phyloP scores from a whole-genome alignment of 2,113 vertebrate genomes.

The Rousettus leschenaultii region DNA sequence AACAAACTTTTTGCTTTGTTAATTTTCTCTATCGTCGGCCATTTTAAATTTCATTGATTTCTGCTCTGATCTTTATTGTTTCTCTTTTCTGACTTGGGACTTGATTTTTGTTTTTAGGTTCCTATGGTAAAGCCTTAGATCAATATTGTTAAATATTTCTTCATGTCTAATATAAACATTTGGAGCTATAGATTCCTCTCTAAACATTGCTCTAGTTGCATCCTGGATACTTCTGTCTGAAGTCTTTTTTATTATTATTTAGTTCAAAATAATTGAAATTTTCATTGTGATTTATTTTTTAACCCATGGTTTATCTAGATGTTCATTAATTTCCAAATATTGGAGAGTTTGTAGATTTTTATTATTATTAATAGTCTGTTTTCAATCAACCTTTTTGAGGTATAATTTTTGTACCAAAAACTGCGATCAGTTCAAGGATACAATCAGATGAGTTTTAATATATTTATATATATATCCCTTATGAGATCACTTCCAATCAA shows the following conservation, averaged over 20 bases:
- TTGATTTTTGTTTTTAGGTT: not conserved
- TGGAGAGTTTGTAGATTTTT: not conserved
- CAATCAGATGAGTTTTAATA: not conserved
- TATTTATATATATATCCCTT: not conserved
- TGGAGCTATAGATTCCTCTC: not conserved
- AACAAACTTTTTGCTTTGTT: not conserved
- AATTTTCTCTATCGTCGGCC: not conserved
- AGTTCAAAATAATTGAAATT: not conserved
- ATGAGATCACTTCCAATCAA: not conserved
- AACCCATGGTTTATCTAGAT: not conserved
- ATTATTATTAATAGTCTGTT: not conserved
- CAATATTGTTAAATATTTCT: not conserved
- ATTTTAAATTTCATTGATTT: constrained; percentile 3
- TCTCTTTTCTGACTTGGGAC: not conserved
- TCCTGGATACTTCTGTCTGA: not conserved
- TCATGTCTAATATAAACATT: not conserved
- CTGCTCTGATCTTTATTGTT: not conserved
- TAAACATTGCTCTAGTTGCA: not conserved
- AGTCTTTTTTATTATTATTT: not conserved
- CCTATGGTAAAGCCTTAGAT: not conserved
- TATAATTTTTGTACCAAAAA: not conserved
- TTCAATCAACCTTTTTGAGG: not conserved
- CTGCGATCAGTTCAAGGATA: not conserved
- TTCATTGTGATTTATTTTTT: not conserved
- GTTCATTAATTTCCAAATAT: not conserved